Conservation (phyloP, 2,113 vertebrate species). For the Rissa tridactyla region DNA sequence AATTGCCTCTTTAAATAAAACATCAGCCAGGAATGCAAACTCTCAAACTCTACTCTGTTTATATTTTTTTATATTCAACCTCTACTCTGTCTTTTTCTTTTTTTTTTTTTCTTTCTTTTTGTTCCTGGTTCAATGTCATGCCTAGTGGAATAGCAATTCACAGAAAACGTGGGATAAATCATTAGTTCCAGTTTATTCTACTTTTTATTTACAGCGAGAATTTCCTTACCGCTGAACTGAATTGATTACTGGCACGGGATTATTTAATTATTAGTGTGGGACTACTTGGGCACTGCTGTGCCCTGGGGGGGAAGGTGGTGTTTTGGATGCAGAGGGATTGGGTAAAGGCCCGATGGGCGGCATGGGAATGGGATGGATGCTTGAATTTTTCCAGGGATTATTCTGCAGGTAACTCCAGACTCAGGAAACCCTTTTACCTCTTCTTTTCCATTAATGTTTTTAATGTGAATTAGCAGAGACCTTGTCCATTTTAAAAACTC, state of each 20-base stretch:
- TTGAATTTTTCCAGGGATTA: background rate
- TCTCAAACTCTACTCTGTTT: conserved; percentile 19
- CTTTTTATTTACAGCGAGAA: conserved; percentile 32
- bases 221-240: background rate
- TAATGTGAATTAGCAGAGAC: background rate
- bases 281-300: background rate
- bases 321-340: background rate
- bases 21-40: conserved; percentile 27
- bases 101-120: background rate
- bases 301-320: background rate
- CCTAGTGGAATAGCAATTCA: conserved; percentile 1
- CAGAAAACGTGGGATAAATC: conserved; percentile 18
- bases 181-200: conserved; percentile 39
- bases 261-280: conserved; percentile 4
- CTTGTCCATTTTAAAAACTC: background rate
- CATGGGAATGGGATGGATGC: background rate
- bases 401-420: background rate
- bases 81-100: background rate
- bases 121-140: background rate
- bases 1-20: conserved; percentile 65
- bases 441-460: background rate
- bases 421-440: background rate
- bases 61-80: conserved; percentile 21
- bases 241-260: background rate
- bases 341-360: background rate